phyloP scores from a whole-genome alignment of 2,797 vertebrate species.

The Furcifer pardalis region DNA sequence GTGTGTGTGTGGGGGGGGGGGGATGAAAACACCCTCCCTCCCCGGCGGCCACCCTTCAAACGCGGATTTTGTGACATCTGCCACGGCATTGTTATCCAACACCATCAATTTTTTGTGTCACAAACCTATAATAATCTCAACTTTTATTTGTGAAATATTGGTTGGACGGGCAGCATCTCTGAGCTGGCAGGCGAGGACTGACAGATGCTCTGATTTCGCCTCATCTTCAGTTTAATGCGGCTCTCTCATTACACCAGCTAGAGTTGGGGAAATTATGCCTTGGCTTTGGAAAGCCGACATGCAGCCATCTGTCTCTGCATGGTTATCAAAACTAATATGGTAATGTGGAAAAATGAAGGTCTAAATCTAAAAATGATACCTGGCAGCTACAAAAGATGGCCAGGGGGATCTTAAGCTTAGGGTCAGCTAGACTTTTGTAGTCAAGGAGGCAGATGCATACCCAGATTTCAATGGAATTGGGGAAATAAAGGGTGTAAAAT shows the following conservation, averaged over 20 bases:
- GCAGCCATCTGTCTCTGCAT: conserved; percentile 82
- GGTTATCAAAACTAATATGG: conserved; percentile 81
- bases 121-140: conserved; percentile 78
- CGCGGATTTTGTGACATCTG: conserved; percentile 80
- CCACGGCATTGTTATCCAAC: conserved; percentile 80
- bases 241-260: conserved; percentile 77
- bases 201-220: conserved; percentile 84
- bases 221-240: conserved; percentile 80
- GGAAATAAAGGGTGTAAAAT: fast-evolving
- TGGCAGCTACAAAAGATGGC: conserved; percentile 56
- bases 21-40: conserved; percentile 64
- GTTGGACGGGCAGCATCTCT: conserved; percentile 75
- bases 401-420: neutral
- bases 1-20: conserved; percentile 51
- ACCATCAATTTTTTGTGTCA: conserved; percentile 76
- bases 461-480: neutral
- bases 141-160: conserved; percentile 81
- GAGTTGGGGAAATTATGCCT: conserved; percentile 80
- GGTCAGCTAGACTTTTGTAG: neutral
- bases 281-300: conserved; percentile 80
- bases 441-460: neutral
- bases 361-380: conserved; percentile 67
- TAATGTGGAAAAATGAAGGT: conserved; percentile 67
- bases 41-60: conserved; percentile 65
- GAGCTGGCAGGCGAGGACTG: conserved; percentile 75